Base-by-base conservation (phyloP, 2,113 vertebrate genomes). In the Xenopus laevis region DNA sequence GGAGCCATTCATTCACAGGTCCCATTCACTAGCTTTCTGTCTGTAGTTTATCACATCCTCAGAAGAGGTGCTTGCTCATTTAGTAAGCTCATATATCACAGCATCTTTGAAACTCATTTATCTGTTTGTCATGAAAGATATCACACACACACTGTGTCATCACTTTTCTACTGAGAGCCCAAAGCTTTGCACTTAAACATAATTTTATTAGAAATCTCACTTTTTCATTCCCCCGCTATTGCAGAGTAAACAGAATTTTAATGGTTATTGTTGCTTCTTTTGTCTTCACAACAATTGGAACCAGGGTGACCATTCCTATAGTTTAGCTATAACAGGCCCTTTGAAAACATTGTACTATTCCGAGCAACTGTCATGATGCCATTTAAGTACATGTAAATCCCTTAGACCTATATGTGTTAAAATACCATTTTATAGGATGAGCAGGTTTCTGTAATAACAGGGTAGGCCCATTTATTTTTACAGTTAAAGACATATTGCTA, bases 1-100 rank as follows among this genome's bases (percentile, higher is more conserved):
- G 74, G 74, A 77, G 70, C 74, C 74, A 70, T 77, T 77, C 68
- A 70, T 77, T 64, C 74, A 64, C 47, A 21, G 30, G 50, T 64
- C 66, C 59, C 66, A 77, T 77, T 77, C 67, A 70, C 66, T 57
- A 70, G 74, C 74, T 67, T 77, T 77, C 67, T 57, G 60, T 70
- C 59, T 67, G 59, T 64, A 70, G 70, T 60, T 77, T 77, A 77
- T 64, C 66, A 64, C 74, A 77, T 77, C 59, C 74, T 70, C 47
- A 74, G 55, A 75, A 75, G 65, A 61, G 46, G 58, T 23, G 23
- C 68, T 68, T 70, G 60, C 59, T 27, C 27, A 4, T 15, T n/a
- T 57, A 27, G 66, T 17, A 57, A 57, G 47, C 73, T 70, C 74
- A 70, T 77, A 53, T 64, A 76, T 77, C 67, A 77, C 27, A 69